Conservation (phyloP, 2,797 vertebrate species). For the Dipus sagitta region DNA sequence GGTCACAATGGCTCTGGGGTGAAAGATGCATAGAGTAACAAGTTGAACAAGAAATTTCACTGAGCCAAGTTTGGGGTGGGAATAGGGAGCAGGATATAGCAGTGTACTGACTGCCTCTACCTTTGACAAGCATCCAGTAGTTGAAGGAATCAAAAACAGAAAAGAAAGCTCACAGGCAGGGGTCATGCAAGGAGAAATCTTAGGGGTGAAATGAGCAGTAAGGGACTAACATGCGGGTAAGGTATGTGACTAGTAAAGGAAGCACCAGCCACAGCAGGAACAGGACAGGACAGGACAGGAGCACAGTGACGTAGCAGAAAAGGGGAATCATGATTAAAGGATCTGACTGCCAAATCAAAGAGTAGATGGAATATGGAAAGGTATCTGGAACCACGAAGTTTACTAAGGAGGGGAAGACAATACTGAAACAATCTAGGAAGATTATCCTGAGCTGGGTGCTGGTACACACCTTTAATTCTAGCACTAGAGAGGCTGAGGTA, state of each 20-base stretch:
- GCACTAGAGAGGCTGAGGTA: too few species aligned
- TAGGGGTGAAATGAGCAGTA: neutral
- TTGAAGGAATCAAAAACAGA: neutral
- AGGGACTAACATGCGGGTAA: neutral
- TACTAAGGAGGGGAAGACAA: neutral
- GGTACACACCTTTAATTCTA: too few species aligned
- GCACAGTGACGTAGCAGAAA: neutral
- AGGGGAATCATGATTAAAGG: neutral
- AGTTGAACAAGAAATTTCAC: conserved; percentile 22
- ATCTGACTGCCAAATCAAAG: neutral
- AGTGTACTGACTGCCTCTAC: neutral
- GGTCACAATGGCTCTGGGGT: conserved; percentile 60
- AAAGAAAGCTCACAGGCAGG: conserved; percentile 11
- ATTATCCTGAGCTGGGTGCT: neutral
- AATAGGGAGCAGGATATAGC: neutral
- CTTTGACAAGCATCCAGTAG: neutral
- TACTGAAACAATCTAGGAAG: conserved; percentile 2
- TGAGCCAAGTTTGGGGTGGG: neutral
- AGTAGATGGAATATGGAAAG: neutral
- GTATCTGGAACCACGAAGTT: neutral
- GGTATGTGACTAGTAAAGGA: neutral
- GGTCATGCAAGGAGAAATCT: conserved; percentile 1
- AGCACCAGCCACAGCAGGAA: neutral
- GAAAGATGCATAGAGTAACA: conserved; percentile 57
- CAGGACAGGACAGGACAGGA: neutral